Conservation (phyloP, 1,140 invertebrate genomes). For the Melitaea cinxia region DNA sequence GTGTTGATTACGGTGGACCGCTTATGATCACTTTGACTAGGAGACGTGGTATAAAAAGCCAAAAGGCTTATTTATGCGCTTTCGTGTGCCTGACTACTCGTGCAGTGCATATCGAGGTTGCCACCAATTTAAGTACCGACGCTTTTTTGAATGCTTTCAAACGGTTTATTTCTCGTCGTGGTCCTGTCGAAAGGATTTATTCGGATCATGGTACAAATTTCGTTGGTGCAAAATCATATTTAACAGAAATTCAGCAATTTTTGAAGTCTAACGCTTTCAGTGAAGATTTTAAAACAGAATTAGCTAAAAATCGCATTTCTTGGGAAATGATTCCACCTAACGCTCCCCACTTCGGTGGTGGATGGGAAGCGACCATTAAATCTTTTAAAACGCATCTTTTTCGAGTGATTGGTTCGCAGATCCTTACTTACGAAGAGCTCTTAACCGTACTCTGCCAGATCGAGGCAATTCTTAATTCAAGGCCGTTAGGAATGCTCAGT, state of each 20-base stretch:
- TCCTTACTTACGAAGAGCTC: neutral
- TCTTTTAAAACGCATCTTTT: neutral
- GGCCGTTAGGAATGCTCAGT: neutral
- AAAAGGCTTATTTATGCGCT: neutral
- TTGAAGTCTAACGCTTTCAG: neutral
- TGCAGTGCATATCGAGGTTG: conserved; percentile 4
- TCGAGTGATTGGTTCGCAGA: neutral
- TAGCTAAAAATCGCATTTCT: neutral
- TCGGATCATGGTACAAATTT: neutral
- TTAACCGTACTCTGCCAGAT: neutral
- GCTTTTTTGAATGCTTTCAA: conserved; percentile 9
- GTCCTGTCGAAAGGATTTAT: conserved; percentile 4
- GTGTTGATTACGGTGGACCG: neutral
- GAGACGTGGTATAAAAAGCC: too few relatives aligned
- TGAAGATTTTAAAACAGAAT: neutral
- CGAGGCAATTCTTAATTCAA: neutral
- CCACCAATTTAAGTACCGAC: conserved; percentile 11
- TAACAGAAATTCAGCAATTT: conserved; percentile 3
- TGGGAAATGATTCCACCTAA: neutral
- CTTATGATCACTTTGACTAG: too few relatives aligned
- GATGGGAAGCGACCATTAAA: neutral
- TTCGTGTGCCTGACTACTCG: conserved; percentile 3
- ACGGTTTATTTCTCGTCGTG: conserved; percentile 3
- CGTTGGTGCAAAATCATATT: conserved; percentile 5
- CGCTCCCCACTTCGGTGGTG: neutral